Percentiles rank a stretch among this genome's conserved stretches.
Conservation (phyloP, 2,797 vertebrate genomes). For the Momotus momota region DNA sequence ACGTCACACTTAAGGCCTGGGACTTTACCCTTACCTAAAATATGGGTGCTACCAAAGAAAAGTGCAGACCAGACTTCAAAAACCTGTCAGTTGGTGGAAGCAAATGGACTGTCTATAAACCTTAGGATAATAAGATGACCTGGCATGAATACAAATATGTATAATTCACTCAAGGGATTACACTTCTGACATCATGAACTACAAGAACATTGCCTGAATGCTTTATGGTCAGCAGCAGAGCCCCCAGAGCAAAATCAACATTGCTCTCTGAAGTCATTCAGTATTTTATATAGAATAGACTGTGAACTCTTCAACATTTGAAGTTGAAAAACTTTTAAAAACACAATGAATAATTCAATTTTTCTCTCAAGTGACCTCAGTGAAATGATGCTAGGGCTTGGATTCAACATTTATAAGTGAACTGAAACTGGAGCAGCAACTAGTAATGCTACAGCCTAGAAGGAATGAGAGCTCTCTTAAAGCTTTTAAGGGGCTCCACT, state of each 20-base stretch:
- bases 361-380: constrained; percentile 12
- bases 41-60: neutral
- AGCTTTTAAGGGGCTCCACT: neutral
- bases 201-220: neutral
- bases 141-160: constrained; percentile 1
- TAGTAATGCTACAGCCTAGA: neutral
- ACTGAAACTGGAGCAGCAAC: neutral
- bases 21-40: neutral
- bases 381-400: neutral
- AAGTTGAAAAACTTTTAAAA: constrained; percentile 44
- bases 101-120: neutral
- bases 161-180: constrained; percentile 1
- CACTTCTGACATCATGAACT: constrained; percentile 24
- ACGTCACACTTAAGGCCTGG: neutral
- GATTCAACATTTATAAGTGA: neutral
- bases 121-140: neutral
- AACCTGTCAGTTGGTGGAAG: neutral
- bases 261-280: constrained; percentile 14
- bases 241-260: constrained; percentile 29
- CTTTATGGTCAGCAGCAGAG: constrained; percentile 32
- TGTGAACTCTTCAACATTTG: neutral
- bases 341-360: constrained; percentile 51
- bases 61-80: neutral
- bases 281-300: neutral
- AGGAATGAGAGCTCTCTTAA: neutral